phyloP scores from a whole-genome alignment of 2,113 vertebrate genomes.

The Pelecanus crispus region DNA sequence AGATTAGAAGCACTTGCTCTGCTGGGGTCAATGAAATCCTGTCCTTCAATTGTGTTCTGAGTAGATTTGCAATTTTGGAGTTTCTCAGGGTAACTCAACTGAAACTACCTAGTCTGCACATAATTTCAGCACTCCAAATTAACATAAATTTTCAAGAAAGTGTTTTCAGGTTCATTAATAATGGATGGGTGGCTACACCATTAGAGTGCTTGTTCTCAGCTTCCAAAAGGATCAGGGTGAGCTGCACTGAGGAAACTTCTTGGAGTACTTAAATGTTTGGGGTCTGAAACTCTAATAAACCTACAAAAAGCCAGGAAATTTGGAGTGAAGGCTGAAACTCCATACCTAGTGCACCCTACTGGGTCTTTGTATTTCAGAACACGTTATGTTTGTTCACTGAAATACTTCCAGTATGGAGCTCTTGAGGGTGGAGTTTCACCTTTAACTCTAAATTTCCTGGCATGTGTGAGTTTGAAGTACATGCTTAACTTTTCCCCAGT shows the following conservation, averaged over 20 bases:
- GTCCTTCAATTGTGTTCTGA: not conserved
- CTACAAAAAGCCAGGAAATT: constrained; percentile 36
- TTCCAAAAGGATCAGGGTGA: not conserved
- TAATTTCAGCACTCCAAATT: not conserved
- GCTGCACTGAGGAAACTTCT: not conserved
- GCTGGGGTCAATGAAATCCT: not conserved
- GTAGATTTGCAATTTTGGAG: not conserved
- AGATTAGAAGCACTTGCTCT: not conserved
- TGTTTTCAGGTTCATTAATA: constrained; percentile 27
- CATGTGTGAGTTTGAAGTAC: not conserved
- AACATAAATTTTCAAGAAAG: constrained; percentile 16
- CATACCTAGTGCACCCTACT: constrained; percentile 12
- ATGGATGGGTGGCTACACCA: not conserved
- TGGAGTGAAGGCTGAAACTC: constrained; percentile 29
- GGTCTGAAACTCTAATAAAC: constrained; percentile 15
- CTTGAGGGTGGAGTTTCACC: constrained; percentile 22
- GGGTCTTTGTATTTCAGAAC: constrained; percentile 18
- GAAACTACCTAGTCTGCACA: not conserved
- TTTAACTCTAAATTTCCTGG: constrained; percentile 52
- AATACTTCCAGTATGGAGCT: not conserved
- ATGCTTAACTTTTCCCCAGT: not conserved
- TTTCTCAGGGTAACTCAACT: not conserved
- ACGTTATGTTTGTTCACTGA: not conserved
- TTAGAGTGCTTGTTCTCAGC: not conserved
- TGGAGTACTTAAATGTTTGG: not conserved